Base-by-base conservation (phyloP, 1,140 invertebrate genomes). In the Brachionus plicatilis region DNA sequence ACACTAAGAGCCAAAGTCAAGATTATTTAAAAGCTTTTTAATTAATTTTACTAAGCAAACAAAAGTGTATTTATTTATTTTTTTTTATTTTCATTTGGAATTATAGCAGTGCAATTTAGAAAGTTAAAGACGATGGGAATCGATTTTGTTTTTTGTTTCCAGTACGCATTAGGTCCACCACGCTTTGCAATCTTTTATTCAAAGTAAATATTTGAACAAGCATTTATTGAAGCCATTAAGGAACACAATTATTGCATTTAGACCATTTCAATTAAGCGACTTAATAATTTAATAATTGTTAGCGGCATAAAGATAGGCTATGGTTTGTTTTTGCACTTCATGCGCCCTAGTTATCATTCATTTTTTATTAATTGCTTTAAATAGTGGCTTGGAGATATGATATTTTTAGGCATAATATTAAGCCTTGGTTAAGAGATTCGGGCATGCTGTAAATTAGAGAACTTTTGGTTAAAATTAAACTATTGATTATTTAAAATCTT, bases 151-250 rank as follows among this genome's bases (percentile, higher is more conserved):
- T 72, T 43, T 43, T 33, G 66, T 33, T 33, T 33, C 68, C 9
- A 41, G 41, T 17, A 14, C 17, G 20, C 20, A 76, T 50, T 20
- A 76, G 24, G 37, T 75, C 45, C 24, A 27, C 45, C 45, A 50
- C 17, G 29, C 20, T 76, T 20, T 43, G 53, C 53, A 70, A 6
- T 70, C 29, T 5, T 70, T 70, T 20, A 27, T 45, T 12, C 17
- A 75, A 29, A 76, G 47, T 76, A 76, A 76, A 76, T 76, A 76
- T 76, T 76, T 76, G 47, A 27, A 27, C 11, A 50, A 50, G 41
- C 47, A 76, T 76, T 76, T 76, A 76, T 11, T 50, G 72, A 76
- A 76, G 50, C 72, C 72, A 50, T 76, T 53, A 24, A 50, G 17
- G 9, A 76, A 3, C n/a, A 6, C 12, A 50, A 14, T 50, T 50